Conservation (phyloP, 2,113 vertebrate genomes). For the Notothenia rossii region DNA sequence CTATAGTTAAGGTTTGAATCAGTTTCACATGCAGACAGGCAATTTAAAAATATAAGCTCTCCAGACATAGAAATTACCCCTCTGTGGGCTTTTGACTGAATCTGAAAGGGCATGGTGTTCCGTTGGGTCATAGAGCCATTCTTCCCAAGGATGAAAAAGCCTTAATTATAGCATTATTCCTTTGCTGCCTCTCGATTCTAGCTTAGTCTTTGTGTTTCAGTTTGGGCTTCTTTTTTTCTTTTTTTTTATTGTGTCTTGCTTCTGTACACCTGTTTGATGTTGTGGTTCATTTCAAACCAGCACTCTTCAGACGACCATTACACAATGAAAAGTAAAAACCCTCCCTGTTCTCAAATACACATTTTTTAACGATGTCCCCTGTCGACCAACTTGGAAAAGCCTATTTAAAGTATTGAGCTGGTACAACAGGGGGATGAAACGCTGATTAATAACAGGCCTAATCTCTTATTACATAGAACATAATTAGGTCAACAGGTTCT, state of each 20-base stretch:
- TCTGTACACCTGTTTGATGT: background rate
- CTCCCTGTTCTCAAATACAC: slow-evolving; percentile 12
- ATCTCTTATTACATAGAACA: slow-evolving; percentile 56
- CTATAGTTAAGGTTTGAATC: slow-evolving; percentile 12
- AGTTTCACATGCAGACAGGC: slow-evolving; percentile 15
- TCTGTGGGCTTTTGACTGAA: slow-evolving; percentile 45
- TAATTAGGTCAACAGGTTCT: slow-evolving; percentile 65
- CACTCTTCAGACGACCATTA: background rate
- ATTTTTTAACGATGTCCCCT: slow-evolving; percentile 26
- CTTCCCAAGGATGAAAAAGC: slow-evolving; percentile 15
- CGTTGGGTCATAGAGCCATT: slow-evolving; percentile 9
- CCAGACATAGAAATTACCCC: slow-evolving; percentile 31
- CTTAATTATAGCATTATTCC: slow-evolving; percentile 18
- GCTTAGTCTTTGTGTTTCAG: slow-evolving; percentile 27
- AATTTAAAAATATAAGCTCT: slow-evolving; percentile 36
- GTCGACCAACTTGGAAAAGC: slow-evolving; percentile 32
- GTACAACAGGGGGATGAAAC: slow-evolving; percentile 26
- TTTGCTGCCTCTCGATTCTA: slow-evolving; percentile 25
- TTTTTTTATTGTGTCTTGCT: background rate
- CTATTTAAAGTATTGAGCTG: slow-evolving; percentile 42
- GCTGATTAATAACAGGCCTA: slow-evolving; percentile 61
- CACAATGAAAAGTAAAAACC: slow-evolving; percentile 22
- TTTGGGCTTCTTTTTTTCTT: background rate
- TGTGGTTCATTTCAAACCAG: background rate
- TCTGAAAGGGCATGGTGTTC: slow-evolving; percentile 32